Percentiles rank a stretch among this genome's conserved stretches.
Evolutionary conservation across 2,113 vertebrate species (phyloP).

Genomic region (Platanista minor): DNA sequence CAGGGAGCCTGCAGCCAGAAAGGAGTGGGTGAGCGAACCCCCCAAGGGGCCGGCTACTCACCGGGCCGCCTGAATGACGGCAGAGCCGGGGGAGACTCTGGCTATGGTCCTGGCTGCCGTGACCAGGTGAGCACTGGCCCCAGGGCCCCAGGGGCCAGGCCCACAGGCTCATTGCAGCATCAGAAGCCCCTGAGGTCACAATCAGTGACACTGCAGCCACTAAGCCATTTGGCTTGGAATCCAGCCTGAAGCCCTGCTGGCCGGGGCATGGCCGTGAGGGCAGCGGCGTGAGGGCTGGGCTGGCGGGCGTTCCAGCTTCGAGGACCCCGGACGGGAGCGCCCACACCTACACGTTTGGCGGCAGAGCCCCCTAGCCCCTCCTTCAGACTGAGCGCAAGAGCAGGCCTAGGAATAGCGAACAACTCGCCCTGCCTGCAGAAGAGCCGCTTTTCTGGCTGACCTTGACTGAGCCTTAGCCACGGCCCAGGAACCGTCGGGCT

Average conservation of each 20-base stretch:
- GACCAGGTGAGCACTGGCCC: not conserved
- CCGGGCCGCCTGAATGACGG: not conserved
- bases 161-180: not conserved
- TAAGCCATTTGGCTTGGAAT: not conserved
- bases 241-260: not conserved
- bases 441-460: not conserved
- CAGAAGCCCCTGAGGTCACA: constrained; percentile 35
- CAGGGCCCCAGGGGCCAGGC: too few relatives aligned
- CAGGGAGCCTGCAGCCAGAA: not conserved
- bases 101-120: not conserved
- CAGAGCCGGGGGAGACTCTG: not conserved
- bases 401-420: not conserved
- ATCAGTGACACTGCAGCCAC: not conserved
- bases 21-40: not conserved
- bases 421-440: not conserved
- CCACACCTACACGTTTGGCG: rapidly evolving
- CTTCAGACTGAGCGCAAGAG: not conserved
- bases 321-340: rapidly evolving
- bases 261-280: not conserved
- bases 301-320: rapidly evolving
- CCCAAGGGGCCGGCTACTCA: not conserved
- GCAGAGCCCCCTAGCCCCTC: not conserved
- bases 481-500: too few relatives aligned
- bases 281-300: rapidly evolving
- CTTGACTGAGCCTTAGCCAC: too few relatives aligned